Evolutionary conservation across 2,888 invertebrate species (phyloP).

Genomic region (Phengaris alcon): DNA sequence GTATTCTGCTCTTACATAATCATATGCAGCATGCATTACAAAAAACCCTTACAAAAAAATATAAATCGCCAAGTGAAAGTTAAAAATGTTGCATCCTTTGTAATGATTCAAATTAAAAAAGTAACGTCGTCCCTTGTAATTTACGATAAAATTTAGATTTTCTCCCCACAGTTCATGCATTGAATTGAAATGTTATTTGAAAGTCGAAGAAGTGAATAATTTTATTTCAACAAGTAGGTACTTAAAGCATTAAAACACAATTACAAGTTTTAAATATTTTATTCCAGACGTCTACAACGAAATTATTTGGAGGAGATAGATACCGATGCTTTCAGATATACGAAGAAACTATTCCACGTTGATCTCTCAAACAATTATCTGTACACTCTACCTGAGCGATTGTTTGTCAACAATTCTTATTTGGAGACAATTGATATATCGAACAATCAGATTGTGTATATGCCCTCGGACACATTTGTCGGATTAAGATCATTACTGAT

Average conservation of each 20-base stretch:
- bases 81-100: no score
- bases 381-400: constrained; percentile 73
- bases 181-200: background rate
- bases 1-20: constrained; percentile 46
- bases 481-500: constrained; percentile 81
- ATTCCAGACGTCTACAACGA: constrained; percentile 82
- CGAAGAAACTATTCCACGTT: constrained; percentile 82
- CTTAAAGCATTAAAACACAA: background rate
- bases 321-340: constrained; percentile 75
- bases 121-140: background rate
- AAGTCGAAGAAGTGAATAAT: background rate
- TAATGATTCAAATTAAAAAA: no score
- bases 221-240: background rate
- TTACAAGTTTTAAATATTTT: constrained; percentile 33
- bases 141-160: background rate
- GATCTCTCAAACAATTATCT: constrained; percentile 84
- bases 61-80: no score
- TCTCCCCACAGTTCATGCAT: background rate
- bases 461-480: constrained; percentile 79
- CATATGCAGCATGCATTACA: no score
- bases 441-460: constrained; percentile 80
- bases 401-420: constrained; percentile 79
- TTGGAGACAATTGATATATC: constrained; percentile 83
- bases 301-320: constrained; percentile 82
- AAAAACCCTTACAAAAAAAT: no score